Conservation (phyloP, 1,140 invertebrate species). For the Pseudoatta argentina region DNA sequence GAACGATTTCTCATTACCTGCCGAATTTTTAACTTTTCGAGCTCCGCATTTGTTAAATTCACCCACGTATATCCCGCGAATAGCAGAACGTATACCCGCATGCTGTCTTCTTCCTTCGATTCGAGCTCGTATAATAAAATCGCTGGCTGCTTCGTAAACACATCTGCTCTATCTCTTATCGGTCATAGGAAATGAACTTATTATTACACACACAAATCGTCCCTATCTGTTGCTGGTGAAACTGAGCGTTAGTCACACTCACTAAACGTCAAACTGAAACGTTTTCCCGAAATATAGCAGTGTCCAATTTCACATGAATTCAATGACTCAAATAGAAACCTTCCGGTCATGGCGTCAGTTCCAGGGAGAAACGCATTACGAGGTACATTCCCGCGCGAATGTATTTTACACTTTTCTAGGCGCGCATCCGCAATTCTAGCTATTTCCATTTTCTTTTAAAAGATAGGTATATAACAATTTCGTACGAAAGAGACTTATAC, state of each 20-base stretch:
- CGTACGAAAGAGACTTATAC: neutral
- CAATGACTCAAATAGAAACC: conserved; percentile 44
- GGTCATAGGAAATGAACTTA: conserved; percentile 29
- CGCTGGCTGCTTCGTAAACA: conserved; percentile 10
- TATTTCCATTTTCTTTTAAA: neutral
- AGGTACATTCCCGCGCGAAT: conserved; percentile 11
- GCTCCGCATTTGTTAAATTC: conserved; percentile 38
- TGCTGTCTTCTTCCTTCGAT: conserved; percentile 24
- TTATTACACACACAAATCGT: conserved; percentile 25
- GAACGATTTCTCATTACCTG: neutral
- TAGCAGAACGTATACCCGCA: conserved; percentile 28
- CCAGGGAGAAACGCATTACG: conserved; percentile 30
- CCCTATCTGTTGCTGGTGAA: conserved; percentile 7
- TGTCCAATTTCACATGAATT: conserved; percentile 33
- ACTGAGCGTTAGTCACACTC: conserved; percentile 3
- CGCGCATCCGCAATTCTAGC: neutral
- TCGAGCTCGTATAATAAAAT: conserved; percentile 27
- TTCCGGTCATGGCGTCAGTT: conserved; percentile 16
- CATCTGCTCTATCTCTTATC: conserved; percentile 44
- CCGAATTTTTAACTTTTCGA: conserved; percentile 12
- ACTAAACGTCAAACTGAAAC: conserved; percentile 9
- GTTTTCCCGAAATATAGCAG: conserved; percentile 22
- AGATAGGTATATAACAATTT: neutral
- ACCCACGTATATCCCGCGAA: neutral
- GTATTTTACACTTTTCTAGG: conserved; percentile 9